A percentile compares a stretch with the other conserved stretches of the same genome.
These are phyloP conservation scores for Pomacea maculata DNA, from an alignment of 1,140 invertebrate species.

Conservation along the genomic window DNA sequence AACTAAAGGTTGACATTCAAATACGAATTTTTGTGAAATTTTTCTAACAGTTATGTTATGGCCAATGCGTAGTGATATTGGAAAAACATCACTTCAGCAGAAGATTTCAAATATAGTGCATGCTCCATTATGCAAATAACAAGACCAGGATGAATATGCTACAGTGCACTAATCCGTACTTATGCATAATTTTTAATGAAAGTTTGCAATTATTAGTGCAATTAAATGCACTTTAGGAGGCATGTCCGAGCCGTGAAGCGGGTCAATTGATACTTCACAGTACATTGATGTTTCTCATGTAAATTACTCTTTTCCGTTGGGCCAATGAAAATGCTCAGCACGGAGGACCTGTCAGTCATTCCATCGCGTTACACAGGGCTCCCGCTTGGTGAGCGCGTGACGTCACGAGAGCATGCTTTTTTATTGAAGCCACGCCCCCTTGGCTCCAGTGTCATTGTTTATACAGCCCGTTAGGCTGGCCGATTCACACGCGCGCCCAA, in stretches of 20 bases:
- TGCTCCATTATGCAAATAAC: conserved; percentile 29
- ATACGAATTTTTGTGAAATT: neutral
- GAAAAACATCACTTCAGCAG: conserved; percentile 23
- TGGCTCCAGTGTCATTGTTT: conserved; percentile 22
- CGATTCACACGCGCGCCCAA: conserved; percentile 20
- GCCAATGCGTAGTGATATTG: conserved; percentile 23
- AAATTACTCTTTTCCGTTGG: conserved; percentile 34
- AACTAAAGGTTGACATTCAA: neutral
- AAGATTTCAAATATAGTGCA: conserved; percentile 32
- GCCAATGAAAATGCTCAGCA: conserved; percentile 35
- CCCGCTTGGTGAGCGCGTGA: conserved; percentile 4
- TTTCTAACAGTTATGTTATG: neutral
- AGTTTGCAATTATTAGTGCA: neutral
- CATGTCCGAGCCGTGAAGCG: neutral
- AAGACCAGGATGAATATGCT: neutral
- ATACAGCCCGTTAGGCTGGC: conserved; percentile 11
- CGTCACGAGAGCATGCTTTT: neutral
- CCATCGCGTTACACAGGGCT: neutral
- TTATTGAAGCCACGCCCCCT: neutral
- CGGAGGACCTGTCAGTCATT: conserved; percentile 35
- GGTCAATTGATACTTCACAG: conserved; percentile 22
- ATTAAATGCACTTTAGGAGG: neutral
- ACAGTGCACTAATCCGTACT: neutral
- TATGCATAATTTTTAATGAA: neutral
- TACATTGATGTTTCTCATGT: conserved; percentile 49